A percentile compares a stretch with the other conserved stretches of the same genome.
These are phyloP conservation scores for Euwallacea fornicatus DNA, from an alignment of 1,140 invertebrate species.

Conservation along the genomic window DNA sequence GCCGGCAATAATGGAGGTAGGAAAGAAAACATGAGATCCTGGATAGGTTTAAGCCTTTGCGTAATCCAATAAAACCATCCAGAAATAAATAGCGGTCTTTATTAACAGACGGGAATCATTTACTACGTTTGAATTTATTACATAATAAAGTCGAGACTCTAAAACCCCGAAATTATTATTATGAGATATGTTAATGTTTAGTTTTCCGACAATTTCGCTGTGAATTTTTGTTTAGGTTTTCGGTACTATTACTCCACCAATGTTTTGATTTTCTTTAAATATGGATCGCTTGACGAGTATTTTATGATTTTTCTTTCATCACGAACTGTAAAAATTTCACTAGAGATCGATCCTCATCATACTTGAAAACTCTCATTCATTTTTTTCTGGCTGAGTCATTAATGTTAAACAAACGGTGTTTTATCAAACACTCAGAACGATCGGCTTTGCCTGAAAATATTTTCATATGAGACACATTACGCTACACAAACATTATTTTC, in stretches of 20 bases:
- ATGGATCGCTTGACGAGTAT: too few relatives aligned
- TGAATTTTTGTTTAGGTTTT: slow-evolving; percentile 11
- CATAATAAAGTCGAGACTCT: slow-evolving; percentile 23
- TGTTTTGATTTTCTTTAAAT: not conserved
- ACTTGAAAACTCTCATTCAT: too few relatives aligned
- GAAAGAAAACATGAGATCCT: slow-evolving; percentile 8
- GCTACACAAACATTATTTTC: slow-evolving; percentile 27
- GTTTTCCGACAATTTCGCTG: slow-evolving; percentile 4
- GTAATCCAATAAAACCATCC: slow-evolving; percentile 27
- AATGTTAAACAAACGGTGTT: too few relatives aligned
- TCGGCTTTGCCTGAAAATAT: slow-evolving; percentile 3
- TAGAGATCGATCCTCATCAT: too few relatives aligned
- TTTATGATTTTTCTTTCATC: too few relatives aligned
- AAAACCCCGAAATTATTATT: slow-evolving; percentile 22
- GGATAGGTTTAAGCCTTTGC: slow-evolving; percentile 17
- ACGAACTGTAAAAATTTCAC: too few relatives aligned
- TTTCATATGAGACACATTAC: slow-evolving; percentile 16
- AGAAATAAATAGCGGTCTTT: slow-evolving; percentile 22
- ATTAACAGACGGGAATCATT: slow-evolving; percentile 22
- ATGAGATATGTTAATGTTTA: slow-evolving; percentile 17
- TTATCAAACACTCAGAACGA: too few relatives aligned
- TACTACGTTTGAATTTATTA: slow-evolving; percentile 28
- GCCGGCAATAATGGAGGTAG: slow-evolving; percentile 3
- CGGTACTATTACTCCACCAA: not conserved
- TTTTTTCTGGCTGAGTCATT: too few relatives aligned